Conservation (phyloP, 2,113 vertebrate species). For the Carassius gibelio region DNA sequence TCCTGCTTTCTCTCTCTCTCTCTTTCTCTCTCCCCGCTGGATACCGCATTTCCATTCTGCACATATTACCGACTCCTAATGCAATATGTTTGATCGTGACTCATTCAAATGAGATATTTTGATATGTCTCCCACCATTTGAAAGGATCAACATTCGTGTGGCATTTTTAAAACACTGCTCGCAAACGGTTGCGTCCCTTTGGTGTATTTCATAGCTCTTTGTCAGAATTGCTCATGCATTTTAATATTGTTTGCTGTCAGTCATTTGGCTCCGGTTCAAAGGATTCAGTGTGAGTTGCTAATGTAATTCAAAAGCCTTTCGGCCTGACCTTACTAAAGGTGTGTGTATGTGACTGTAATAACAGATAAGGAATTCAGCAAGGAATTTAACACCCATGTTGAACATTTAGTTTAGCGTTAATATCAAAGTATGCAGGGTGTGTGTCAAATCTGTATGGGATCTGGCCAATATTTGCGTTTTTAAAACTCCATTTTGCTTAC, state of each 20-base stretch:
- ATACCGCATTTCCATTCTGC: constrained; percentile 56
- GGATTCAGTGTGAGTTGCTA: constrained; percentile 50
- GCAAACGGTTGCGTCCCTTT: constrained; percentile 49
- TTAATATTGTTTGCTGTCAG: constrained; percentile 58
- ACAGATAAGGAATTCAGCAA: neutral
- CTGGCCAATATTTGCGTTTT: constrained; percentile 38
- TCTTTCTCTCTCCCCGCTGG: constrained; percentile 50
- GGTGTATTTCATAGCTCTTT: constrained; percentile 50
- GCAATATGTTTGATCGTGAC: constrained; percentile 60
- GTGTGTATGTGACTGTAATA: constrained; percentile 37
- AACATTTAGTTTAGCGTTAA: neutral
- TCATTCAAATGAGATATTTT: constrained; percentile 60
- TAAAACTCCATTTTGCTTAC: constrained; percentile 51
- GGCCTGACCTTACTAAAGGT: constrained; percentile 24
- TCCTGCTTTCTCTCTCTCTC: constrained; percentile 20
- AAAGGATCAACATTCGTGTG: constrained; percentile 51
- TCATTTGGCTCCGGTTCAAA: constrained; percentile 60
- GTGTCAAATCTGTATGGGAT: constrained; percentile 37
- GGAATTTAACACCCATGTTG: constrained; percentile 13
- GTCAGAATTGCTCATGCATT: constrained; percentile 59
- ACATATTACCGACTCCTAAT: constrained; percentile 55
- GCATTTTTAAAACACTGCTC: constrained; percentile 52
- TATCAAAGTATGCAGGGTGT: neutral
- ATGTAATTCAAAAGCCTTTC: constrained; percentile 43
- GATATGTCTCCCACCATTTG: constrained; percentile 48